Evolutionary conservation across 2,113 vertebrate species (phyloP), one percentile per base, ranked within the genome.

Genomic region (Acrocephalus arundinaceus): DNA sequence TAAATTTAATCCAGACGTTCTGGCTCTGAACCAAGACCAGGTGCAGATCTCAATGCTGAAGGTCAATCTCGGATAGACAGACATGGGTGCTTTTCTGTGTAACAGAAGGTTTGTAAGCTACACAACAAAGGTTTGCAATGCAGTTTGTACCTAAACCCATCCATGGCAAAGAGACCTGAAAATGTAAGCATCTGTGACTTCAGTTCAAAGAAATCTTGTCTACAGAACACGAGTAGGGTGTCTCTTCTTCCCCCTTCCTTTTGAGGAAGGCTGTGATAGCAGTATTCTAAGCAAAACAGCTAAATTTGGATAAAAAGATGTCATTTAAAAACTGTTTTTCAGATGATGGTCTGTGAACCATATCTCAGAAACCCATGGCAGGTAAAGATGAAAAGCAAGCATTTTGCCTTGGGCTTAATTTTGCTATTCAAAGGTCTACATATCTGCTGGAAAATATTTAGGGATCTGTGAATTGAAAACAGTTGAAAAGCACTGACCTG

Each of bases 401-500:
- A 19, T 48, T 93, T 94, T 90, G 63, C 93, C 83, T 74, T 84
- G 48, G 76, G 80, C 73, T 92, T 92, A 71, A 84, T 94, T 89
- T 72, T 90, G 52, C 35, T 89, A 13, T 92, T 94, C 83, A 86
- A 24, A 88, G 51, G 72, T 80, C 88, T 90, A 1, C 43, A 51
- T 89, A 54, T 77, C 43, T 0, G 0, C 57, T 75, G 76, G 76
- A 94, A 93, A 92, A 89, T 93, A 78, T 81, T 86, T 87, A 89
- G 65, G 35, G 30, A 59, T 94, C 89, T 95, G 52, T 94, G 91
- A 92, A 61, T 37, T 71, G 57, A 71, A 90, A 92, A 35, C 57
- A 45, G 72, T 81, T 93, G 76, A 92, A 94, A 89, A 72, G 78
- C 83, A 75, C 52, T 89, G 89, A 95, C 91, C 86, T 95, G 94